Conservation (phyloP, 2,797 vertebrate genomes). For the Poecile montanus region DNA sequence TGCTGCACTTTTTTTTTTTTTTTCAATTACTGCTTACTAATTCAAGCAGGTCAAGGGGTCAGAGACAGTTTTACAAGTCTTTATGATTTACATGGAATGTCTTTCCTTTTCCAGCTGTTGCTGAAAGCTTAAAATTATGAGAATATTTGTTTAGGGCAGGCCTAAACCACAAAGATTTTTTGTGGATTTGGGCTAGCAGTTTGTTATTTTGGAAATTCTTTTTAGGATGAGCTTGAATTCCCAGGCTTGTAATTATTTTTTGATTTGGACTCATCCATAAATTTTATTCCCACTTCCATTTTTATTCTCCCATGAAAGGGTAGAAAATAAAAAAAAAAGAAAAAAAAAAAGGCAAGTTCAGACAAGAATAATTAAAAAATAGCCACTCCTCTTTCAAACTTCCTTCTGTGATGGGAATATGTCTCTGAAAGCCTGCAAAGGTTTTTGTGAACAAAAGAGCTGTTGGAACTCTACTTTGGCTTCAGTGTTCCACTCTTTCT, state of each 20-base stretch:
- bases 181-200: background rate
- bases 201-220: background rate
- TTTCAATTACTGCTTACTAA: background rate
- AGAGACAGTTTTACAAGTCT: background rate
- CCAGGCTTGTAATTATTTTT: background rate
- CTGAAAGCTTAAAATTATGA: background rate
- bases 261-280: background rate
- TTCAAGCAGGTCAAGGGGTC: background rate
- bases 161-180: background rate
- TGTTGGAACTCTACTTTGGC: background rate
- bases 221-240: background rate
- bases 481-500: background rate
- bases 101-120: background rate
- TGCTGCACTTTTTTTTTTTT: background rate
- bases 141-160: background rate
- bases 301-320: background rate
- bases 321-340: background rate
- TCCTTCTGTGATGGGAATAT: background rate
- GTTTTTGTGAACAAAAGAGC: background rate
- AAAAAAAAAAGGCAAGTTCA: background rate
- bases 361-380: background rate
- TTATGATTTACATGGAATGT: background rate
- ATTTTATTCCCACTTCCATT: background rate
- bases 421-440: background rate
- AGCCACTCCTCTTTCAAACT: background rate